phyloP scores from a whole-genome alignment of 2,113 vertebrate species.

The Petromus typicus region DNA sequence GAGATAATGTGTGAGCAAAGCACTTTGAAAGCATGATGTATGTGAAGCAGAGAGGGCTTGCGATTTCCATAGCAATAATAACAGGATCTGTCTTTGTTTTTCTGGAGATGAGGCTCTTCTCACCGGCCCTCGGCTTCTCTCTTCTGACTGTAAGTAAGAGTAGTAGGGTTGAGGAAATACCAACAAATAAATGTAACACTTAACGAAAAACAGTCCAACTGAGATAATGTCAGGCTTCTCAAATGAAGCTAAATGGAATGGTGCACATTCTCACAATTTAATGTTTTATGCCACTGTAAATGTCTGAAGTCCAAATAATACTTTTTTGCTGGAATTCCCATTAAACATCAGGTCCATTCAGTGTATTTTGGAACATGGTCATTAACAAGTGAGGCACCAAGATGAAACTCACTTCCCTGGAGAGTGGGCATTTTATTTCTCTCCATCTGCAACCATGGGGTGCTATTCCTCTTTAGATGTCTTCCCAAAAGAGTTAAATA shows the following conservation, averaged over 20 bases:
- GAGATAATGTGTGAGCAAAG: not conserved
- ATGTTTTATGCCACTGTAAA: not conserved
- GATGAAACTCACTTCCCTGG: not conserved
- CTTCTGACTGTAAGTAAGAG: not conserved
- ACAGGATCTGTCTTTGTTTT: not conserved
- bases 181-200: not conserved
- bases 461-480: not conserved
- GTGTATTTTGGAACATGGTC: not conserved
- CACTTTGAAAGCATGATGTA: not conserved
- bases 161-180: not conserved
- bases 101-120: not conserved
- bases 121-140: not conserved
- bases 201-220: not conserved
- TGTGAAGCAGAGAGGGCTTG: not conserved
- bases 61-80: not conserved
- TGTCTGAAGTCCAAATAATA: not conserved
- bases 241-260: not conserved
- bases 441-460: not conserved
- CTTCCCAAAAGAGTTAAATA: not conserved
- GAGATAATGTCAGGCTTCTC: not conserved
- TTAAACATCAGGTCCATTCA: not conserved
- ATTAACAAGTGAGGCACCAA: not conserved
- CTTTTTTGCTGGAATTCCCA: not conserved
- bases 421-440: not conserved
- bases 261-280: not conserved